Evolutionary conservation across 2,797 vertebrate species (phyloP).

Genomic region (Enoplosus armatus): DNA sequence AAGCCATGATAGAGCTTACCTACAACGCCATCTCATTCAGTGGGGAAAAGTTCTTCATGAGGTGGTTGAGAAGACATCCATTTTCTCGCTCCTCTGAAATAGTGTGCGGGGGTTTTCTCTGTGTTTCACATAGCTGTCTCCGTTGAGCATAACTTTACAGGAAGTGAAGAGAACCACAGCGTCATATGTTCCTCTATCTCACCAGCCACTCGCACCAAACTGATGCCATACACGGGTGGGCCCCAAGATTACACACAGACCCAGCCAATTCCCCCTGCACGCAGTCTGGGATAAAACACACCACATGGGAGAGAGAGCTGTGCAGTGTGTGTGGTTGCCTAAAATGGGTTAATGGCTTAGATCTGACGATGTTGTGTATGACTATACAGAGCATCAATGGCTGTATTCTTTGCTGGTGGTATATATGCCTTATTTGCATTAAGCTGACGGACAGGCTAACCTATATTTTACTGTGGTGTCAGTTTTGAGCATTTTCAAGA

Average conservation of each 20-base stretch:
- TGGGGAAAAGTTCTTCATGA: constrained; percentile 13
- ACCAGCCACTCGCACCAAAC: constrained; percentile 80
- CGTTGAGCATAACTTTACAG: constrained; percentile 82
- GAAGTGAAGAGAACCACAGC: constrained; percentile 84
- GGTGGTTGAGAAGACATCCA: constrained; percentile 42
- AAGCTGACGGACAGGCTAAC: neutral
- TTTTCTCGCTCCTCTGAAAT: constrained; percentile 60
- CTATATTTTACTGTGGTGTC: neutral
- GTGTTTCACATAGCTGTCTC: constrained; percentile 77
- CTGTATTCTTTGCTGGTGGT: neutral
- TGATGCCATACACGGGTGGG: constrained; percentile 81
- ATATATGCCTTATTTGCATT: neutral
- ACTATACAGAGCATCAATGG: neutral
- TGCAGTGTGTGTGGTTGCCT: constrained; percentile 11
- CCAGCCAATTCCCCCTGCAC: constrained; percentile 41
- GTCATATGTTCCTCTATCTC: constrained; percentile 89
- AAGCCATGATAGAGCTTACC: constrained; percentile 59
- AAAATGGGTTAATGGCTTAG: neutral
- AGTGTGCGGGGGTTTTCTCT: constrained; percentile 41
- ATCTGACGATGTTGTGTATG: neutral
- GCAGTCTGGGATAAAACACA: constrained; percentile 54
- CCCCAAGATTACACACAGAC: constrained; percentile 82
- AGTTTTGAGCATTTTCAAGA: neutral
- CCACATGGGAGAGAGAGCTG: constrained; percentile 21
- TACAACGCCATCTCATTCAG: constrained; percentile 59